Conservation (phyloP, 2,113 vertebrate species). For the Erinaceus europaeus region DNA sequence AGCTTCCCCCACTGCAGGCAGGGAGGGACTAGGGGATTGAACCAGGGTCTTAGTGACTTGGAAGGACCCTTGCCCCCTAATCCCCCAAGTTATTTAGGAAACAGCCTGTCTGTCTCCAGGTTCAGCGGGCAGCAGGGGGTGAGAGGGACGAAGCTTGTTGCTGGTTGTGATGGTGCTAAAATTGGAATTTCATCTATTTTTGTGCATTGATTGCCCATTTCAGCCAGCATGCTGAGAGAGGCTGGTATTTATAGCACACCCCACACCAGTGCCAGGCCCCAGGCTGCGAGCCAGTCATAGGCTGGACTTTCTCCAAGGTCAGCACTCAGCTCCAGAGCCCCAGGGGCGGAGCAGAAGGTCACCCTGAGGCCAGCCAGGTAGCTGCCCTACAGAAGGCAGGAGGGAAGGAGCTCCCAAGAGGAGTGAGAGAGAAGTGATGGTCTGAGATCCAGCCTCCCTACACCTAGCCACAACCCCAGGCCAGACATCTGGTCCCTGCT, state of each 20-base stretch:
- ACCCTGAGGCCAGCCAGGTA: background rate
- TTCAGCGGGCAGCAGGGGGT: background rate
- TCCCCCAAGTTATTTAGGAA: background rate
- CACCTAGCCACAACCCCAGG: too few relatives aligned
- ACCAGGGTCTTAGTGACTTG: too few relatives aligned
- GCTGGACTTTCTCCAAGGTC: background rate
- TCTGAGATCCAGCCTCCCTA: too few relatives aligned
- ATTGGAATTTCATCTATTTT: constrained; percentile 43
- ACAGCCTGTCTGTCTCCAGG: background rate
- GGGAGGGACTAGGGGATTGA: too few relatives aligned
- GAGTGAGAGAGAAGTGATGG: too few relatives aligned
- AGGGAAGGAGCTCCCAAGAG: too few relatives aligned
- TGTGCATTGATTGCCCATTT: constrained; percentile 31
- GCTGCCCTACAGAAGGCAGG: background rate
- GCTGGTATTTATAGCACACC: background rate
- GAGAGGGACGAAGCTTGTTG: background rate
- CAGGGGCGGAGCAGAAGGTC: background rate
- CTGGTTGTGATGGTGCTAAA: constrained; percentile 30
- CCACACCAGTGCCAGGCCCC: background rate
- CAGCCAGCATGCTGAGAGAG: too few relatives aligned
- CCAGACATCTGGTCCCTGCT: too few relatives aligned
- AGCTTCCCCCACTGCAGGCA: too few relatives aligned
- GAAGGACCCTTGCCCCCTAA: too few relatives aligned
- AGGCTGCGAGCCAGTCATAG: background rate
- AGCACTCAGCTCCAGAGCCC: background rate